Evolutionary conservation across 2,888 invertebrate genomes (phyloP).

Genomic region (Cosmopolites sordidus): DNA sequence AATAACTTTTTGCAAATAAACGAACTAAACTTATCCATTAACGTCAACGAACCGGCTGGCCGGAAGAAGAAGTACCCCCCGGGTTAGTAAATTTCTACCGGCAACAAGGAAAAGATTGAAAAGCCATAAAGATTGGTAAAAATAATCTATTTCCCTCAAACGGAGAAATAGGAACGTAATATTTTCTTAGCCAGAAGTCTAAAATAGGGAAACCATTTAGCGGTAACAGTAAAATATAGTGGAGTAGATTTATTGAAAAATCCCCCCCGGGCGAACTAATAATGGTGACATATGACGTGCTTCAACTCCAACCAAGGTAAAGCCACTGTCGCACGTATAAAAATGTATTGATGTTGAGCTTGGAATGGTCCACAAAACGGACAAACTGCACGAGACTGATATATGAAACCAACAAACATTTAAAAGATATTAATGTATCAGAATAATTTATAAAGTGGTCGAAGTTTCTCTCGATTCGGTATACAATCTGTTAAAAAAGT

Average conservation of each 20-base stretch:
- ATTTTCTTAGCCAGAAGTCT: conserved; percentile 26
- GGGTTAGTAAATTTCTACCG: not conserved
- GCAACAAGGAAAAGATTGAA: conserved; percentile 1
- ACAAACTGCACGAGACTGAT: not conserved
- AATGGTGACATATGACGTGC: conserved; percentile 39
- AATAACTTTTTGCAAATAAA: conserved; percentile 1
- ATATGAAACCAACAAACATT: not conserved
- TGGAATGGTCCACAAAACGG: not conserved
- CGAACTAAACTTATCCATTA: conserved; percentile 1
- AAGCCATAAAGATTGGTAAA: conserved; percentile 1
- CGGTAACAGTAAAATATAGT: conserved; percentile 36
- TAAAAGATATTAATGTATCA: too few relatives aligned
- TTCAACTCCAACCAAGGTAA: conserved; percentile 24
- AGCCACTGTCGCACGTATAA: not conserved
- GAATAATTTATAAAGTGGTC: too few relatives aligned
- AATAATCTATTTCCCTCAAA: conserved; percentile 19
- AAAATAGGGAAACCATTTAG: conserved; percentile 34
- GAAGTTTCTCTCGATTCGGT: too few relatives aligned
- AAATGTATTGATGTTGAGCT: conserved; percentile 1
- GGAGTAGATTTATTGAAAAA: conserved; percentile 38
- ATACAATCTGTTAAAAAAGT: too few relatives aligned
- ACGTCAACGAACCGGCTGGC: not conserved
- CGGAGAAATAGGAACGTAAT: conserved; percentile 21
- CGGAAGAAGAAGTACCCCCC: not conserved
- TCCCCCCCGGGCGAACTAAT: conserved; percentile 33